Base-by-base conservation (phyloP, 1,140 invertebrate species). In the Leucophenga varia region DNA sequence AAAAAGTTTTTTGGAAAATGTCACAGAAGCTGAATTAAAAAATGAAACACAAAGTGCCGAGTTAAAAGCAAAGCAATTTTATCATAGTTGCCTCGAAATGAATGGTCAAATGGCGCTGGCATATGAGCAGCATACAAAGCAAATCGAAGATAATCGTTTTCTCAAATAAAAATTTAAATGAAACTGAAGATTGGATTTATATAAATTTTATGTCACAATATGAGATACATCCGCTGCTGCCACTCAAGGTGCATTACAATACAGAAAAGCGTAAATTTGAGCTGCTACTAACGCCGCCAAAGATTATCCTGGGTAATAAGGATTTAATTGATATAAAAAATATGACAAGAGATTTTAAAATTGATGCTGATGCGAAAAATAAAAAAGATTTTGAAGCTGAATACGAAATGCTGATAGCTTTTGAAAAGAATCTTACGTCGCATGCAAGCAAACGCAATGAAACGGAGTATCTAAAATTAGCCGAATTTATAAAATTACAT, bases 171-270 rank as follows among this genome's bases (percentile, higher is more conserved):
- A 5, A n/a, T n/a, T n/a, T n/a, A n/a, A 57, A 56, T n/a, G 42
- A 48, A 0, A 57, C 42, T 0, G 20, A 34, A 13, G 61, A 70
- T 42, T 72, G 70, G 70, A 41, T 70, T 6, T 49, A 54, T 6
- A 43, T 72, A 0, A 72, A 72, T 12, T 72, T 72, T 17, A 59
- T 70, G 55, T 67, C 69, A 5, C 36, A 25, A 6, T 68, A 61
- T 25, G 65, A 61, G 2, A 9, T 70, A 2, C 70, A 57, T 46
- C 55, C 69, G 0, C 28, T 72, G 36, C 35, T 72, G 16, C 64
- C 70, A 0, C 16, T 72, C 0, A 70, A 61, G 17, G 54, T 72
- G 9, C 65, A 72, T 5, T 72, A 72, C 14, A 61, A 51, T 4
- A 59, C 69, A 0, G 21, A 55, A 0, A 22, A 30, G 0, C 22